Base-by-base conservation (phyloP, 2,113 vertebrate genomes). In the Camarhynchus parvulus region DNA sequence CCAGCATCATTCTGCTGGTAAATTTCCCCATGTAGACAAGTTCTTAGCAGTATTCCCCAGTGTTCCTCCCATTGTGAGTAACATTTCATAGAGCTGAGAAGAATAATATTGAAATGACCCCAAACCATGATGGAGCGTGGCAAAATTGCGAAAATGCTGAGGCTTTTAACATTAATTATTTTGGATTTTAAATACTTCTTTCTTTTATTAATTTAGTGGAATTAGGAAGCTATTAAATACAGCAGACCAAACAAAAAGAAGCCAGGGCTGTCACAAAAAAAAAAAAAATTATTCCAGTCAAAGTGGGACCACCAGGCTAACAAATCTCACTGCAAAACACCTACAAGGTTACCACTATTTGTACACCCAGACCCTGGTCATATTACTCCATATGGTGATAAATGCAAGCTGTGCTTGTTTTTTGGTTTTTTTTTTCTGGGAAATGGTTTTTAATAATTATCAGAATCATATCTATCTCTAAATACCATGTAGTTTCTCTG, bases 271-370 rank as follows among this genome's bases (percentile, higher is more conserved):
- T 92, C n/a, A 1, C 23, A 55, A 33, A 93, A 80, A 91, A 96
- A 33, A 93, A 80, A 92, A 95, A 95, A 92, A 44, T 24, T 53
- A 66, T 89, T 95, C 49, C 77, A 88, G 66, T 91, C 82, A 87
- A 80, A 83, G 47, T 69, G 52, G 83, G 93, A 92, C 87, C 64
- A 87, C n/a, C 21, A 64, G 46, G 61, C 90, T 97, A 87, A 81
- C 39, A 97, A 97, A 89, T 94, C 88, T 94, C 92, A 89, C 92
- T 95, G 96, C 59, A 96, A 95, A 96, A 97, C 80, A 89, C 15
- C 86, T 82, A 75, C 15, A 75, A 88, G 69, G 69, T 89, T 90
- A 73, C 58, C 28, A 13, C 66, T 83, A 44, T 97, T 96, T 95
- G 52, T 83, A 50, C 79, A 66, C 41, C 39, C 87, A 96, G 74